Evolutionary conservation across 2,797 vertebrate species (phyloP).

Genomic region (Megalops cyprinoides): DNA sequence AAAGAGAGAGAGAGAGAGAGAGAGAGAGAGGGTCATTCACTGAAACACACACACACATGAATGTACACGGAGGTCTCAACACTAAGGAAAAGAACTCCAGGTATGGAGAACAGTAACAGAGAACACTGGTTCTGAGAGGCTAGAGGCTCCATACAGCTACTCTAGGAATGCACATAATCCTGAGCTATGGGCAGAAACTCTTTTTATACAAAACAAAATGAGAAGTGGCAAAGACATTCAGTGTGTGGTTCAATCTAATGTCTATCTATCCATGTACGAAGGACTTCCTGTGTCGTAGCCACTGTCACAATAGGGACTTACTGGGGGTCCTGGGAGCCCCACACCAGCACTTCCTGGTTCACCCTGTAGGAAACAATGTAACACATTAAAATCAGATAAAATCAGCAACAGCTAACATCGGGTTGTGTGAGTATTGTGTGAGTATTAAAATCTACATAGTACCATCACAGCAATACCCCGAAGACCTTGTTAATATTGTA

Average conservation of each 20-base stretch:
- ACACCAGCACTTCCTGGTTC: slow-evolving; percentile 63
- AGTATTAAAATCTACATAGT: slow-evolving; percentile 1
- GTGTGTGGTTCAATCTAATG: too few species aligned
- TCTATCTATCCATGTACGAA: too few species aligned
- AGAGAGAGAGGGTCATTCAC: neutral
- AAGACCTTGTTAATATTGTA: slow-evolving; percentile 4
- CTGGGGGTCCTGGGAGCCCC: slow-evolving; percentile 67
- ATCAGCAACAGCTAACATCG: slow-evolving; percentile 1
- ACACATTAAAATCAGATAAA: slow-evolving; percentile 15
- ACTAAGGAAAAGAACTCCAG: neutral
- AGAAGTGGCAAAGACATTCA: too few species aligned
- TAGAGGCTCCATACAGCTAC: too few species aligned
- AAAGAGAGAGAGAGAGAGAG: neutral
- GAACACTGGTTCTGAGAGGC: too few species aligned
- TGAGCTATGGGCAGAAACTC: too few species aligned
- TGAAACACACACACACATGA: neutral
- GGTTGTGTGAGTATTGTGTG: neutral
- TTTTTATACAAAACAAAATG: too few species aligned
- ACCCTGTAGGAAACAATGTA: slow-evolving; percentile 59
- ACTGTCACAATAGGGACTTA: slow-evolving; percentile 41
- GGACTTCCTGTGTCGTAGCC: neutral
- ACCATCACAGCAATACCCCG: neutral
- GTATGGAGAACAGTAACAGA: neutral
- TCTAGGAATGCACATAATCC: too few species aligned
- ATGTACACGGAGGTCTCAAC: too few species aligned